Percentiles rank a stretch among this genome's conserved stretches.
Conservation (phyloP, 1,140 invertebrate genomes). For the Phenacoccus solenopsis region DNA sequence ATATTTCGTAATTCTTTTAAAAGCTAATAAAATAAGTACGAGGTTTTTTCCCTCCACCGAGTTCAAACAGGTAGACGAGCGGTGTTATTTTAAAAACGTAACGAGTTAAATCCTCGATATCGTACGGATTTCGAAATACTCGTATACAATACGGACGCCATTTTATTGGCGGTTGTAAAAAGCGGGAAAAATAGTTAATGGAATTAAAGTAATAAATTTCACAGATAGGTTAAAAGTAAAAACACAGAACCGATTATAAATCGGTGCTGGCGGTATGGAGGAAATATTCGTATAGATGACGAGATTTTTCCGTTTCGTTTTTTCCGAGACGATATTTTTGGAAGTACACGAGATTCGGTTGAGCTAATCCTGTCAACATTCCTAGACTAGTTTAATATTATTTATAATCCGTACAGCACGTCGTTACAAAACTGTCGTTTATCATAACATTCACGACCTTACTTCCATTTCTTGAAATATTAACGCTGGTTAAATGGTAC, state of each 20-base stretch:
- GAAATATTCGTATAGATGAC: not conserved
- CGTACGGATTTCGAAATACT: not conserved
- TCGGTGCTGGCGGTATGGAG: not conserved
- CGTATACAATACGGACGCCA: not conserved
- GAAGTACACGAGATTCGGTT: not conserved
- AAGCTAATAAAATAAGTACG: not conserved
- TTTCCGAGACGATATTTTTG: too few species aligned
- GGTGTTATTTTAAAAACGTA: too few species aligned
- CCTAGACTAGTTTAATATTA: not conserved
- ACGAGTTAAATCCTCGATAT: too few species aligned
- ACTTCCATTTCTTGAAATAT: not conserved
- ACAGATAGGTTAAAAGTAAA: not conserved
- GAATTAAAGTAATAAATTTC: conserved; percentile 3
- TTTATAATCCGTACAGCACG: not conserved
- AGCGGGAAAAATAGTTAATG: not conserved
- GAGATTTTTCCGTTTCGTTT: not conserved
- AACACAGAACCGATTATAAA: not conserved
- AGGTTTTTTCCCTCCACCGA: not conserved
- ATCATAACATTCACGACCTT: not conserved
- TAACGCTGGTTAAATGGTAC: too few species aligned
- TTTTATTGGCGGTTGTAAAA: not conserved
- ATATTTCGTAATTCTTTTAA: conserved; percentile 3
- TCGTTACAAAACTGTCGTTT: not conserved
- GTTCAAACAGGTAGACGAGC: not conserved
- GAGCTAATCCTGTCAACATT: not conserved